These are phyloP conservation scores for Isurus oxyrinchus DNA, from an alignment of 2,113 vertebrate species.

Conservation along the genomic window DNA sequence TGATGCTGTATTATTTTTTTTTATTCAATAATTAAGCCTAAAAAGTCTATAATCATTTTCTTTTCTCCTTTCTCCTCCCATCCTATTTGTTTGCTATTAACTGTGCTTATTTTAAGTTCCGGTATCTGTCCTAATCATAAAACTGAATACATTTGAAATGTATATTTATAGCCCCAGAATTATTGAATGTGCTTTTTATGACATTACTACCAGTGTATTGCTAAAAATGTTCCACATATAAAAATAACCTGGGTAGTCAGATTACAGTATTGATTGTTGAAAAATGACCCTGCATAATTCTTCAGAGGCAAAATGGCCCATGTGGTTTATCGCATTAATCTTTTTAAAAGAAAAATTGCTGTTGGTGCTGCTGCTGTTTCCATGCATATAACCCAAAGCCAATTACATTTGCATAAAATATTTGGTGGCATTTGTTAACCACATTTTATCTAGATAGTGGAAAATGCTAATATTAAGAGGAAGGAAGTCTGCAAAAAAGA, in stretches of 20 bases:
- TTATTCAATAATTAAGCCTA: background rate
- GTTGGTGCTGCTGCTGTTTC: slow-evolving; percentile 25
- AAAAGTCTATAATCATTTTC: background rate
- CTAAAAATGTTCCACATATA: slow-evolving; percentile 33
- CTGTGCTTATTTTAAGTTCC: slow-evolving; percentile 6
- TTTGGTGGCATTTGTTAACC: background rate
- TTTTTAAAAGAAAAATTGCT: slow-evolving; percentile 29
- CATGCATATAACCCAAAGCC: slow-evolving; percentile 5
- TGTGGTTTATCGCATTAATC: background rate
- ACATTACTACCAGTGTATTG: slow-evolving; percentile 24
- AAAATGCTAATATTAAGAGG: background rate
- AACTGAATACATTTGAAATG: background rate
- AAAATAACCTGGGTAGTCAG: slow-evolving; percentile 46
- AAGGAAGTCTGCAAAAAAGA: background rate
- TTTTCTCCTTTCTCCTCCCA: background rate
- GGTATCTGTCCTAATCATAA: background rate
- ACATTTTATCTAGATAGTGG: background rate
- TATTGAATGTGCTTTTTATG: slow-evolving; percentile 30
- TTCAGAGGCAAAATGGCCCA: slow-evolving; percentile 42
- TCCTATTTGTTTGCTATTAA: background rate
- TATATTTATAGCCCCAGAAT: slow-evolving; percentile 21
- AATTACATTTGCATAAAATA: slow-evolving; percentile 40
- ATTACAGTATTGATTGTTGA: slow-evolving; percentile 49
- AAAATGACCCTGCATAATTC: slow-evolving; percentile 47
- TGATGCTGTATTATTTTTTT: background rate